Conservation (phyloP, 2,888 invertebrate species). For the Microctonus hyperodae region DNA sequence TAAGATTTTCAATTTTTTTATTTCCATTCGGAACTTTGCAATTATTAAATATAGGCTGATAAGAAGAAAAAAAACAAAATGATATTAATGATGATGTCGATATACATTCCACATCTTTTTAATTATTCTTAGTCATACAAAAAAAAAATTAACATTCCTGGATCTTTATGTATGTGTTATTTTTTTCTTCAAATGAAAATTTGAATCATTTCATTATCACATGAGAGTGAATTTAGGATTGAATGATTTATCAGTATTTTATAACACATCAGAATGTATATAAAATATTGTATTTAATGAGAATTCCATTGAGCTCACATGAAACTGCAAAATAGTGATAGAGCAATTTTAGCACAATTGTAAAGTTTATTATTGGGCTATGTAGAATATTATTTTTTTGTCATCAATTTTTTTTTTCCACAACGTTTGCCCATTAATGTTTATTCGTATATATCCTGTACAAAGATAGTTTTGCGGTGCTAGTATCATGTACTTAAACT, state of each 20-base stretch:
- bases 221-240: background rate
- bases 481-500: slow-evolving; percentile 57
- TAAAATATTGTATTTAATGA: slow-evolving; percentile 29
- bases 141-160: background rate
- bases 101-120: background rate
- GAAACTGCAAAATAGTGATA: background rate
- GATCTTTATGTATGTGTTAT: background rate
- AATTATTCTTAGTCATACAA: background rate
- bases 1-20: background rate
- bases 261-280: slow-evolving; percentile 50
- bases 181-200: background rate
- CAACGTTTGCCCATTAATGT: background rate
- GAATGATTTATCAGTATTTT: slow-evolving; percentile 53
- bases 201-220: background rate
- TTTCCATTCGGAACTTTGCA: background rate
- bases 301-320: background rate
- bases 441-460: slow-evolving; percentile 40
- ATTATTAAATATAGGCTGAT: background rate
- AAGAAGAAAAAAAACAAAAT: background rate
- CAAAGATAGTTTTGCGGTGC: slow-evolving; percentile 56
- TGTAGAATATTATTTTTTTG: background rate
- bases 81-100: background rate
- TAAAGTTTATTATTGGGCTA: slow-evolving; percentile 6
- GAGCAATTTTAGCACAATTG: slow-evolving; percentile 6
- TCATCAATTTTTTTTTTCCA: background rate